Conservation (phyloP, 2,113 vertebrate species). For the Macrotus californicus region DNA sequence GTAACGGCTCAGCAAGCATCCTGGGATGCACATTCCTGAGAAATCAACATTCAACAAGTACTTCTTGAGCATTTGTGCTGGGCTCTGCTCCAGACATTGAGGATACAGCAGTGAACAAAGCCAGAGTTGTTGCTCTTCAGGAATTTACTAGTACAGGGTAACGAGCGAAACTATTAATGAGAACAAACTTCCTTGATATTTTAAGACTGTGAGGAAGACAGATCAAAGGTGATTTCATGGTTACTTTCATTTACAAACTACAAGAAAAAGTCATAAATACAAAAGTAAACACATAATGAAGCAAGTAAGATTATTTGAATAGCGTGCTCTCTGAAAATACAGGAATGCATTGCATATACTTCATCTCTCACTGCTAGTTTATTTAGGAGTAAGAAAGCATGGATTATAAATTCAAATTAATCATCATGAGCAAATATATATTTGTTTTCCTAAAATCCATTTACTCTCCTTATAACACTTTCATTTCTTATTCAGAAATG, state of each 20-base stretch:
- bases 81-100: neutral
- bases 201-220: neutral
- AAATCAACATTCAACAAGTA: neutral
- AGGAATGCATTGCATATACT: neutral
- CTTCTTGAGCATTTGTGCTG: neutral
- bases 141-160: neutral
- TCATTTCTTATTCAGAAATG: neutral
- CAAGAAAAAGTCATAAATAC: neutral
- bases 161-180: neutral
- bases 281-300: neutral
- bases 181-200: neutral
- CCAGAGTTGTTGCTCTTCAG: neutral
- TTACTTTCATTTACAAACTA: neutral
- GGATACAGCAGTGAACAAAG: neutral
- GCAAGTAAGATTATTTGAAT: neutral
- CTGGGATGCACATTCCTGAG: neutral
- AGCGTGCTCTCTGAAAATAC: neutral
- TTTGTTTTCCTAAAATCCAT: neutral
- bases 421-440: neutral
- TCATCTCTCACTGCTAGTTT: neutral
- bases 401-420: neutral
- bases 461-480: neutral
- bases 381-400: neutral
- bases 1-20: neutral
- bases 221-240: neutral